phyloP scores from a whole-genome alignment of 2,888 invertebrate genomes.

The Ceraclea dissimilis region DNA sequence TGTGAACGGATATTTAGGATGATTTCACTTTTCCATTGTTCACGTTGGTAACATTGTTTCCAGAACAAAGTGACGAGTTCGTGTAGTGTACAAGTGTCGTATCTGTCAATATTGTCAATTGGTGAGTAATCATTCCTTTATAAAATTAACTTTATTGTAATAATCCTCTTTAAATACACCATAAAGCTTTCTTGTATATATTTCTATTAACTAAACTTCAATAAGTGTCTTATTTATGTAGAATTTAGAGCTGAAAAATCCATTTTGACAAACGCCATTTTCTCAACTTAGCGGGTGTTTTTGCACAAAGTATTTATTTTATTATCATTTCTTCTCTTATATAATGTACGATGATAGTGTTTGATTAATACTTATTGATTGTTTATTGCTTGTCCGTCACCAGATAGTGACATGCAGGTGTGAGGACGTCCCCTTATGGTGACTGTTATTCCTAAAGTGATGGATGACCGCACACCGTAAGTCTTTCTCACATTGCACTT shows the following conservation, averaged over 20 bases:
- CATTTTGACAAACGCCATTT: conserved; percentile 20
- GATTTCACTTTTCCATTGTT: background rate
- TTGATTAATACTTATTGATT: conserved; percentile 11
- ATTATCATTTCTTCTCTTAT: conserved; percentile 12
- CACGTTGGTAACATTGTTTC: conserved; percentile 15
- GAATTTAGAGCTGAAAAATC: background rate
- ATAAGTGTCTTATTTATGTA: background rate
- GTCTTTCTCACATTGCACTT: conserved; percentile 8
- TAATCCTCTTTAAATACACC: background rate
- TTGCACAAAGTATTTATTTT: conserved; percentile 11
- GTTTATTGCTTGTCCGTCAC: conserved; percentile 15
- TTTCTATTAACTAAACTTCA: too few species aligned
- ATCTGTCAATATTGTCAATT: conserved; percentile 22
- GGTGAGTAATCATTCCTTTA: conserved; percentile 14
- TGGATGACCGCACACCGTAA: conserved; percentile 26
- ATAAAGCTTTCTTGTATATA: background rate
- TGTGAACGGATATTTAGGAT: too few species aligned
- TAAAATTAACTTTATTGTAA: background rate
- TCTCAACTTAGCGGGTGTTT: conserved; percentile 15
- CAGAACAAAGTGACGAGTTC: conserved; percentile 22
- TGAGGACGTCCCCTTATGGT: conserved; percentile 22
- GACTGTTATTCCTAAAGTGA: conserved; percentile 23
- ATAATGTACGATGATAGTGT: background rate
- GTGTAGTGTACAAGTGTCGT: conserved; percentile 17
- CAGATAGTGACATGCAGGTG: conserved; percentile 21